Conservation (phyloP, 53 echinoderm and acorn worm species). For the Temnopleurus reevesii region DNA sequence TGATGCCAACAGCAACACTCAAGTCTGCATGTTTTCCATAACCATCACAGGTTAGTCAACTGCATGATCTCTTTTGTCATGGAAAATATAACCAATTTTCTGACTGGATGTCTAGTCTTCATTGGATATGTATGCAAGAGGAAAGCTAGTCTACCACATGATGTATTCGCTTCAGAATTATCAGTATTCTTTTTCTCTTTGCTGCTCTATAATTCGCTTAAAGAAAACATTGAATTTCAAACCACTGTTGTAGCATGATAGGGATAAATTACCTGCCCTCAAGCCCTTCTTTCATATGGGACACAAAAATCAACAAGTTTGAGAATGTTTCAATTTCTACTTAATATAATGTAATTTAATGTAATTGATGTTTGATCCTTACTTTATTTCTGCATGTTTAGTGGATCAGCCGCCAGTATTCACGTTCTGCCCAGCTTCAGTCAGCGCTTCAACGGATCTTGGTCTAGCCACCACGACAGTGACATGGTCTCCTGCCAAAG, state of each 20-base stretch:
- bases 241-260: too few relatives aligned
- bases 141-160: too few relatives aligned
- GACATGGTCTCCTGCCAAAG: conserved; percentile 18
- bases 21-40: neutral
- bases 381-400: neutral
- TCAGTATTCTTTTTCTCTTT: too few relatives aligned
- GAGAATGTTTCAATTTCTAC: neutral
- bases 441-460: neutral
- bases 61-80: too few relatives aligned
- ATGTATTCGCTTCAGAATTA: too few relatives aligned
- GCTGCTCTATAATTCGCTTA: too few relatives aligned
- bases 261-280: too few relatives aligned
- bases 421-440: conserved; percentile 47
- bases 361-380: neutral
- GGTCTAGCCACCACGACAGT: conserved; percentile 35
- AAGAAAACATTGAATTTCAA: too few relatives aligned
- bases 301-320: neutral
- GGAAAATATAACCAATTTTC: too few relatives aligned
- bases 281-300: too few relatives aligned
- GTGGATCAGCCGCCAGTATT: conserved; percentile 65
- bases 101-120: too few relatives aligned
- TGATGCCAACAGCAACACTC: neutral
- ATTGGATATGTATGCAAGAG: too few relatives aligned
- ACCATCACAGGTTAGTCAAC: conserved; percentile 5
- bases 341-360: neutral